Evolutionary conservation across 1,140 invertebrate genomes (phyloP), one percentile per base, ranked within the genome.

Genomic region (Aphidius ervi): DNA sequence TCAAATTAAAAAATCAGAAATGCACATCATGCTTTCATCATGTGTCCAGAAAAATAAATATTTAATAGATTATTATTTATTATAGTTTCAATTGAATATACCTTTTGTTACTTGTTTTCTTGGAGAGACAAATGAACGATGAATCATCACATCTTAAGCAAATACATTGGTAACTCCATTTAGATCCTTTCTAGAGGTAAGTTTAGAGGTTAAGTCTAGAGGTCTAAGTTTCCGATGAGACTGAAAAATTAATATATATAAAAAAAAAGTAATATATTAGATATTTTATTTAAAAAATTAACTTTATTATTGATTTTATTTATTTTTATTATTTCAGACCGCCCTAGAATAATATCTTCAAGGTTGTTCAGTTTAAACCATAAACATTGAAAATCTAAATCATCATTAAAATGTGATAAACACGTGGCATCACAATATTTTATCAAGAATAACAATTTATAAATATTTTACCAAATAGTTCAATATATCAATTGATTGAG

Each of bases 191-290:
- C 82, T 99, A 99, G 70, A 98, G 97, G 78, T 97, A n/a, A n/a
- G n/a, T n/a, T n/a, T n/a, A n/a, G n/a, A n/a, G n/a, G n/a, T n/a
- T n/a, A n/a, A n/a, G n/a, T n/a, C n/a, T n/a, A 92, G 86, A 99
- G 99, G 68, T 74, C 95, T 98, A 82, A 99, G 99, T 80, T 99
- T 99, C 74, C 98, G 88, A 84, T 99, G 98, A 83, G 96, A 99
- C 97, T 99, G 81, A 69, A 89, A 88, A 63, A 31, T 31, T 31
- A 31, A 52, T 58, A 16, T 16, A 16, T 16, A 16, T 62, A 71
- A 59, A 66, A 8, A 55, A 63, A 42, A 40, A 10, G 20, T 40
- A 41, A 56, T 7, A n/a, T n/a, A 46, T 46, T 40, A 57, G 56
- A 52, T 20, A 46, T 7, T 31, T 31, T 3, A 31, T 31, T 31